Evolutionary conservation across 1,140 invertebrate genomes (phyloP), one percentile per base, ranked within the genome.

Genomic region (Telenomus remus): DNA sequence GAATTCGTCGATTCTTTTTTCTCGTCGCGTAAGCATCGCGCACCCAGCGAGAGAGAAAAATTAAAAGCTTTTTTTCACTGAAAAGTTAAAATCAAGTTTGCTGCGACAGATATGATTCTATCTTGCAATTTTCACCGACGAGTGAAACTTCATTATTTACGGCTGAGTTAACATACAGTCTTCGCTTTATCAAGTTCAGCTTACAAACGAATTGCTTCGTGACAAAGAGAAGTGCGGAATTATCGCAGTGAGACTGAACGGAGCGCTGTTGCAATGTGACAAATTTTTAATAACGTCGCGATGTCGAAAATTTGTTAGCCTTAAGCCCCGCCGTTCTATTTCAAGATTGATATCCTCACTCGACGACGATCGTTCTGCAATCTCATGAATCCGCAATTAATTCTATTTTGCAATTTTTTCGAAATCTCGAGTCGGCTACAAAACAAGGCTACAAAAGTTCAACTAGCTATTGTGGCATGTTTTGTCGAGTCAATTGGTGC

Each of bases 81-180:
- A 27, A 27, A 27, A 27, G 19, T 53, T 50, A 53, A 34, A 50
- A 71, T 74, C 70, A 54, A 63, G 65, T 69, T 72, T 69, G 57
- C 39, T 66, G 48, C 35, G 19, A 27, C 19, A 27, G 19, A 27
- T 27, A 27, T 27, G 19, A 70, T 65, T 72, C 71, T 72, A 78
- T 63, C 55, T 34, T 54, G 56, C 70, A 74, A 61, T 74, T 74
- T 74, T 66, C 65, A 68, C 49, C 46, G 53, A 16, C 76, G 43
- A 64, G 44, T 56, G 51, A 79, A 80, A 78, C 77, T 80, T 79
- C 71, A 75, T 80, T 80, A 80, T 82, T 82, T 82, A 82, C 78
- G 61, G 76, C 35, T 63, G 55, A 68, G 69, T 63, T 74, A 57
- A 63, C 73, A 80, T 71, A 72, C 64, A 56, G 65, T 74, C 71